Conservation (phyloP, 35 echinoderm and acorn worm species). For the Eucidaris tribuloides region DNA sequence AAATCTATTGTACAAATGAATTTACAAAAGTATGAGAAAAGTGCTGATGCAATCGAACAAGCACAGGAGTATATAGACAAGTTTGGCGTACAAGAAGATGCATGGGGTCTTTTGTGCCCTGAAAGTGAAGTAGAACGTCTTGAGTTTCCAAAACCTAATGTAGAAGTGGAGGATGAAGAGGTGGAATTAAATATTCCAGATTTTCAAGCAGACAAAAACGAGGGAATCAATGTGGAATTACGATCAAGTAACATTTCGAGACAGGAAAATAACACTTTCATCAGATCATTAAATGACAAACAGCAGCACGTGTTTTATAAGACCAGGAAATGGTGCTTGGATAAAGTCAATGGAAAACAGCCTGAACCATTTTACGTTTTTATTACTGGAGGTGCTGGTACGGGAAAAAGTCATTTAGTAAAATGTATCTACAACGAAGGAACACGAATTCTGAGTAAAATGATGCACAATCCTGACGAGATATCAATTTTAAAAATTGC, state of each 20-base stretch:
- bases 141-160: neutral
- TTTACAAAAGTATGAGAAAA: neutral
- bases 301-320: neutral
- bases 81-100: constrained; percentile 47
- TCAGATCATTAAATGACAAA: constrained; percentile 40
- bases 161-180: neutral
- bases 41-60: constrained; percentile 9
- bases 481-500: constrained; percentile 10
- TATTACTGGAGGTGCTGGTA: constrained; percentile 50
- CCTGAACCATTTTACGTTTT: constrained; percentile 47
- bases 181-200: constrained; percentile 42
- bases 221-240: neutral
- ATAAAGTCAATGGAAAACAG: constrained; percentile 16
- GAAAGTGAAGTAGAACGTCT: constrained; percentile 46
- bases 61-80: neutral
- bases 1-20: constrained; percentile 22
- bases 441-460: constrained; percentile 21
- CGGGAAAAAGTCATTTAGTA: constrained; percentile 49
- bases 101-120: constrained; percentile 52
- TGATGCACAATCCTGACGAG: constrained; percentile 16
- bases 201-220: neutral
- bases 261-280: neutral
- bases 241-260: neutral
- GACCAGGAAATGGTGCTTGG: constrained; percentile 5
- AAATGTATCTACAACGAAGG: constrained; percentile 39